Evolutionary conservation across 1,140 invertebrate species (phyloP).

Genomic region (Papilio machaon): DNA sequence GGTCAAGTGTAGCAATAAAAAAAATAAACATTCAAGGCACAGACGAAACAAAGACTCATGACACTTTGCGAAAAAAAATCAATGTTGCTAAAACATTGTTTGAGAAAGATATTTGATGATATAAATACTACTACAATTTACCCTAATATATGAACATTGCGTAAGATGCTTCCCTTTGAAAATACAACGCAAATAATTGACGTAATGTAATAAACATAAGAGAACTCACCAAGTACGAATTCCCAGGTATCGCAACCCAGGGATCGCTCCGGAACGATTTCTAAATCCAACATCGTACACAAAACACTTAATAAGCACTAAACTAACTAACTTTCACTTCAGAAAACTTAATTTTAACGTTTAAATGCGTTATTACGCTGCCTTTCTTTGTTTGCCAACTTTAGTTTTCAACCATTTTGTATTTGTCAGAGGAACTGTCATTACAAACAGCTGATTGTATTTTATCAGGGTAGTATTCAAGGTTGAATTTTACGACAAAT

Average conservation of each 20-base stretch:
- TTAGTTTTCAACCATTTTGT: conserved; percentile 83
- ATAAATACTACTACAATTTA: conserved; percentile 39
- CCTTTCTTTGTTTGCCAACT: conserved; percentile 83
- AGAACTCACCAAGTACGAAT: conserved; percentile 94
- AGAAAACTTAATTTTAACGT: conserved; percentile 70
- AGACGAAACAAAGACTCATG: conserved; percentile 70
- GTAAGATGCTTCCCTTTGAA: conserved; percentile 69
- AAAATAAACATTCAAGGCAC: conserved; percentile 72
- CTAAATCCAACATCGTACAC: conserved; percentile 94
- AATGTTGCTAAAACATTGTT: conserved; percentile 50
- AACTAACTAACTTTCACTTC: conserved; percentile 77
- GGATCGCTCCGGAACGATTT: conserved; percentile 97
- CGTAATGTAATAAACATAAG: conserved; percentile 76
- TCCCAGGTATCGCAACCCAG: conserved; percentile 98
- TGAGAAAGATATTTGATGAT: conserved; percentile 30
- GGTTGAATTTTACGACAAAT: neutral
- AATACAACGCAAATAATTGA: conserved; percentile 81
- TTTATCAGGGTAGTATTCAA: conserved; percentile 69
- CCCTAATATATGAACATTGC: conserved; percentile 65
- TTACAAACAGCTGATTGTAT: conserved; percentile 83
- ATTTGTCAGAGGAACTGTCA: conserved; percentile 83
- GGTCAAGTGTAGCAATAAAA: conserved; percentile 77
- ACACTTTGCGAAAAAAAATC: conserved; percentile 68
- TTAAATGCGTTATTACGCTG: conserved; percentile 75
- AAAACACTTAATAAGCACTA: conserved; percentile 71